Conservation (phyloP, 2,797 vertebrate species). For the Vultur gryphus region DNA sequence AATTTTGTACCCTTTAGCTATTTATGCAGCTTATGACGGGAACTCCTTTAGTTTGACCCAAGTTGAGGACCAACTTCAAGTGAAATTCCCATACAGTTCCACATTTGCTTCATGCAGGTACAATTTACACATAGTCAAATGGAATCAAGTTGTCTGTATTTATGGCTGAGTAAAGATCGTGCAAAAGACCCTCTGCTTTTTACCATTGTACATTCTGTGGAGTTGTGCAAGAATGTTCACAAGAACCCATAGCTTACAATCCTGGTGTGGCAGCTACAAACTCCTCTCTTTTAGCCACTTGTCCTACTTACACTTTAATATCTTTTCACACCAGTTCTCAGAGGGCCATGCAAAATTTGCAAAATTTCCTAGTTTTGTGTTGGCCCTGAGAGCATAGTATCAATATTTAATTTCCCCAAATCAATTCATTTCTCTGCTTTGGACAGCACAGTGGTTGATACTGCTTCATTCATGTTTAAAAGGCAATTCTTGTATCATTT, state of each 20-base stretch:
- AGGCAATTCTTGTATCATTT: background rate
- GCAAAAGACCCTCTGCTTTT: background rate
- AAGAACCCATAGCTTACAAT: background rate
- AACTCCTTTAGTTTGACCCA: background rate
- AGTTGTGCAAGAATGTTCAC: background rate
- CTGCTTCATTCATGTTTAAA: slow-evolving; percentile 13
- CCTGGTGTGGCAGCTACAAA: background rate
- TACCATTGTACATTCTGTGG: background rate
- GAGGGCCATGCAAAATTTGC: background rate
- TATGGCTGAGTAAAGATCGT: background rate
- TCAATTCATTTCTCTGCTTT: slow-evolving; percentile 1
- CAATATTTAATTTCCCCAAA: slow-evolving; percentile 48
- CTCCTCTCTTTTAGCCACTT: background rate
- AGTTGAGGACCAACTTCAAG: background rate
- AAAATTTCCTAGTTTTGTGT: background rate
- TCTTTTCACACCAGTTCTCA: background rate
- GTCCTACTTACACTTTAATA: background rate
- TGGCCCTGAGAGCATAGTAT: background rate
- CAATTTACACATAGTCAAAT: background rate
- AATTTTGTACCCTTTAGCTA: background rate
- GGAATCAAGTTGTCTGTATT: background rate
- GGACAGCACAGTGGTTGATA: background rate
- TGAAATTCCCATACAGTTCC: background rate
- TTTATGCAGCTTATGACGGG: background rate
- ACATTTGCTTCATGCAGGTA: background rate